phyloP scores from a whole-genome alignment of 2,888 invertebrate genomes.

The Chrysina gloriosa region DNA sequence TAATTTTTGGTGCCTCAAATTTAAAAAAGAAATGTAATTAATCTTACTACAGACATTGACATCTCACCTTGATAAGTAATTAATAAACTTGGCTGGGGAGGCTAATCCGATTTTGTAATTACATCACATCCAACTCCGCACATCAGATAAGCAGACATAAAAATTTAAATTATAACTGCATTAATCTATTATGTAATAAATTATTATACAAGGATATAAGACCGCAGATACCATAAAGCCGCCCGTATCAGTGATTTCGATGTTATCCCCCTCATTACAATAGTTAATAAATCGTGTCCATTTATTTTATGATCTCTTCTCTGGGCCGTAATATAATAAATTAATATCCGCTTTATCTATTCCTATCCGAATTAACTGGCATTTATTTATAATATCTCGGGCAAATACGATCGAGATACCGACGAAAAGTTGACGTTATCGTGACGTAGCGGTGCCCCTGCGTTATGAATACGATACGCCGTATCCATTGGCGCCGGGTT shows the following conservation, averaged over 20 bases:
- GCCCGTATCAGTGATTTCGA: constrained; percentile 20
- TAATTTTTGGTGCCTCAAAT: too few species aligned
- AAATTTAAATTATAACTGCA: too few species aligned
- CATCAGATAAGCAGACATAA: too few species aligned
- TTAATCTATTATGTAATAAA: constrained; percentile 6
- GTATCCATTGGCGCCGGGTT: constrained; percentile 4
- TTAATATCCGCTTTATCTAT: constrained; percentile 25
- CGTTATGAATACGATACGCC: too few species aligned
- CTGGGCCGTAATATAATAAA: constrained; percentile 21
- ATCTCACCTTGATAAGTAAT: too few species aligned
- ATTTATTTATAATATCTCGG: constrained; percentile 25
- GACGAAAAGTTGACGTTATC: constrained; percentile 21
- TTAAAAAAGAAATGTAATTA: too few species aligned
- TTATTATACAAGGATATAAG: constrained; percentile 7
- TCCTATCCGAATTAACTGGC: constrained; percentile 16
- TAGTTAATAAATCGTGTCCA: constrained; percentile 25
- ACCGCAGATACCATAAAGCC: constrained; percentile 10
- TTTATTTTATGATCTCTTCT: constrained; percentile 23
- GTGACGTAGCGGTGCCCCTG: neutral
- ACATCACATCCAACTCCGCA: too few species aligned
- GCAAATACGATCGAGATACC: constrained; percentile 13
- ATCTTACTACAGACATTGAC: too few species aligned
- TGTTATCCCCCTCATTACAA: neutral
- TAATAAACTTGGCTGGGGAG: too few species aligned
- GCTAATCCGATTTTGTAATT: too few species aligned